Evolutionary conservation across 2,888 invertebrate genomes (phyloP), one percentile per base, ranked within the genome.

Genomic region (Lasioglossum malachurum): DNA sequence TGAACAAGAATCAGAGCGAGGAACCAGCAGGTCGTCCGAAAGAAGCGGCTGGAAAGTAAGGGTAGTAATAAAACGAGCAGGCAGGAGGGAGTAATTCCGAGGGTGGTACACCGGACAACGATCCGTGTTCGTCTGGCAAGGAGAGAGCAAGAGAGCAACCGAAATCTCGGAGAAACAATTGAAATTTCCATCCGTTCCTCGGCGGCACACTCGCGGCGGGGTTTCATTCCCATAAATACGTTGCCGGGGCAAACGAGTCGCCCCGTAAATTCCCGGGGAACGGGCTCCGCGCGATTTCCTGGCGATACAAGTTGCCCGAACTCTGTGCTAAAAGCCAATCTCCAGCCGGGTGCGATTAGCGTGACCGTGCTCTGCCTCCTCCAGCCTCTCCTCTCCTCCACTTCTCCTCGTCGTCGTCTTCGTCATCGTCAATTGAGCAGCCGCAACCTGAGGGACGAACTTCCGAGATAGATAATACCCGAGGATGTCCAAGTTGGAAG

Each of bases 311-410:
- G 89, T 89, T 89, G 84, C 44, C 83, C 84, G 87, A 92, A 93
- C 91, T 93, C 90, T 86, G 87, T 89, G 91, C 93, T 94, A 92
- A 93, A 92, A 93, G 93, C 92, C 92, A 93, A 93, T 93, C 91
- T 89, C 83, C 90, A 89, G 89, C 85, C 89, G 91, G 91, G 92
- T 90, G 90, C 93, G 93, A 94, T 94, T 93, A 94, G 94, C 91
- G 94, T 92, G 93, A 92, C 92, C 92, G 90, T 90, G 90, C 77
- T 80, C 75, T 44, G 10, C 67, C 67, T 35, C 16, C 69, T 35
- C 69, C 35, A 35, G 8, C 38, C 35, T 35, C 35, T 35, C 35
- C 10, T 8, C 74, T 78, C 87, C 60, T 87, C 87, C 79, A 78
- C 38, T 79, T 87, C 82, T 83, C 83, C 72, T 86, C 87, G 83